Percentiles rank a stretch among this genome's conserved stretches.
phyloP scores from a whole-genome alignment of 2,113 vertebrate genomes.

The Meleagris gallopavo region DNA sequence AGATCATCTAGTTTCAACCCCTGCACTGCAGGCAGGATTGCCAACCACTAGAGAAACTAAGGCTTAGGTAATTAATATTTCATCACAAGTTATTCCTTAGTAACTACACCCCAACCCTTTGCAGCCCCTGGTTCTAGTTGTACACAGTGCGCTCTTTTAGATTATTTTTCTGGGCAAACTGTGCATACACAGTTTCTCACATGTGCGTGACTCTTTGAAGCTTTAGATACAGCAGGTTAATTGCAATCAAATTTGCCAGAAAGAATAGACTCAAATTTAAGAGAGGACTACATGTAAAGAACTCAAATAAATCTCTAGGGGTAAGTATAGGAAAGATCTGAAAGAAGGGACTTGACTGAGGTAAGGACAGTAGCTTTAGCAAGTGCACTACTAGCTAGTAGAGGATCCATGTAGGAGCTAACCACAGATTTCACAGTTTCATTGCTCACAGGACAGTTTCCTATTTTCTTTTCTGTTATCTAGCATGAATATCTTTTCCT shows the following conservation, averaged over 20 bases:
- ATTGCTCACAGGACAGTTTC: neutral
- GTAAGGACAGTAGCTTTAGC: neutral
- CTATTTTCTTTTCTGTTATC: neutral
- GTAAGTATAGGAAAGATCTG: neutral
- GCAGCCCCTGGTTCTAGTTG: neutral
- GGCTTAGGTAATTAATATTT: neutral
- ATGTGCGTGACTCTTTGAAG: neutral
- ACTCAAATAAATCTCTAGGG: neutral
- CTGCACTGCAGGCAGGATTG: no score
- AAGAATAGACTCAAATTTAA: neutral
- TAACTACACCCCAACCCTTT: neutral
- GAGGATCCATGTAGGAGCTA: neutral
- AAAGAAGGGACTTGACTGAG: neutral
- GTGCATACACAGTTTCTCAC: accelerated
- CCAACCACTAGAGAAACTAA: neutral
- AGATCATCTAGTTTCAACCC: no score
- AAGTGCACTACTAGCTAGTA: neutral
- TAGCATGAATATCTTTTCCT: neutral
- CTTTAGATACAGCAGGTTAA: neutral
- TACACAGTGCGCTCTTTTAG: neutral
- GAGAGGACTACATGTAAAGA: neutral
- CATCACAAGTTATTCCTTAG: neutral
- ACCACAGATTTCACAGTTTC: neutral
- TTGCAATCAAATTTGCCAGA: neutral
- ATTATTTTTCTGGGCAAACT: neutral